Evolutionary conservation across 2,113 vertebrate genomes (phyloP).

Genomic region (Tragelaphus imberbis): DNA sequence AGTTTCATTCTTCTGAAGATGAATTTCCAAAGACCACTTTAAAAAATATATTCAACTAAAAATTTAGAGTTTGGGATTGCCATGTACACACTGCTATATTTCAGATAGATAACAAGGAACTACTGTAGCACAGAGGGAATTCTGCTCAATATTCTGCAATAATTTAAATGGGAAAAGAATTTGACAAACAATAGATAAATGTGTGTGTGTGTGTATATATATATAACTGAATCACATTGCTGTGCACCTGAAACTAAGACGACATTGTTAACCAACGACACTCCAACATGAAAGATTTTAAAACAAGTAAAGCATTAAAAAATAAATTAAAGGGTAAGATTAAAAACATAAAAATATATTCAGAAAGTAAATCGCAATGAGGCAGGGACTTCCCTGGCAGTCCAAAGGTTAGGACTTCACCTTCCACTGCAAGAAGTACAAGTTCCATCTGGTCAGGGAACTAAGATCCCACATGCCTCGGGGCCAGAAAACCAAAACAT

Average conservation of each 20-base stretch:
- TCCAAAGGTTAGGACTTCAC: not conserved
- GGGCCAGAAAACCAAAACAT: not conserved
- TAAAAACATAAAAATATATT: not conserved
- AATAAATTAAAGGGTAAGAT: not conserved
- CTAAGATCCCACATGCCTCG: not conserved
- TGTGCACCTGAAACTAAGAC: not conserved
- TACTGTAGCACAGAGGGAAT: not conserved
- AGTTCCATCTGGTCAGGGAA: not conserved
- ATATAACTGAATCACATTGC: not conserved
- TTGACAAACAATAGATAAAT: not conserved
- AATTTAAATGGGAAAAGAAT: not conserved
- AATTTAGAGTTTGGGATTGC: not conserved
- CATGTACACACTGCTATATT: not conserved
- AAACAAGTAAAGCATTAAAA: not conserved
- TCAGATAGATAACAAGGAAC: not conserved
- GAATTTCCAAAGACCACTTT: not conserved
- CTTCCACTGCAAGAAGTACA: not conserved
- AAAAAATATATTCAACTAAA: not conserved
- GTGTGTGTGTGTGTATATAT: not conserved
- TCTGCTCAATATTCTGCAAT: not conserved
- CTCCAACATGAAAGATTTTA: not conserved
- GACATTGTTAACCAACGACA: not conserved
- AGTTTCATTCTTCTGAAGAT: constrained; percentile 9
- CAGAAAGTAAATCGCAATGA: not conserved
- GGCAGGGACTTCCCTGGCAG: not conserved